These are phyloP conservation scores for Sisyra terminalis DNA, from an alignment of 2,888 invertebrate genomes.

Conservation along the genomic window DNA sequence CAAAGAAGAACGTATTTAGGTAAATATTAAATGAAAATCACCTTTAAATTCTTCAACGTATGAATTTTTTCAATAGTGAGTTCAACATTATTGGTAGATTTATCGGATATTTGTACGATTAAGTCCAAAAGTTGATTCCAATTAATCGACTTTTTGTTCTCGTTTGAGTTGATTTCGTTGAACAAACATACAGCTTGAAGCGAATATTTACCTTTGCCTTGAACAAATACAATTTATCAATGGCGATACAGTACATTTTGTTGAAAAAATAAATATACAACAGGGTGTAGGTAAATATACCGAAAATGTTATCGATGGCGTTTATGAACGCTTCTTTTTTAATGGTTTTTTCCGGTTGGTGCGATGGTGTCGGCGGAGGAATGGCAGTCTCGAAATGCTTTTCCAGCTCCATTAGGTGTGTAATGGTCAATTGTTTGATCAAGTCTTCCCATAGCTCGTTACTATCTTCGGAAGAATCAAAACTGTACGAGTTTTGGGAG, in stretches of 20 bases:
- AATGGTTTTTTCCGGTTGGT: slow-evolving; percentile 11
- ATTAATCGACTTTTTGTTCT: slow-evolving; percentile 16
- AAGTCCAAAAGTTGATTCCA: slow-evolving; percentile 23
- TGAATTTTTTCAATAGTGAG: not conserved
- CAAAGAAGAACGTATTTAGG: too few species aligned
- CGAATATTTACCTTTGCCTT: slow-evolving; percentile 20
- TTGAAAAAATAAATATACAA: not conserved
- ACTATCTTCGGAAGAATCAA: too few species aligned
- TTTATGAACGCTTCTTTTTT: slow-evolving; percentile 22
- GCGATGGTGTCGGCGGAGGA: too few species aligned
- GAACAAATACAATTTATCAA: slow-evolving; percentile 22
- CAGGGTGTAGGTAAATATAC: slow-evolving; percentile 13
- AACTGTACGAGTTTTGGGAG: too few species aligned
- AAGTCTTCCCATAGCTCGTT: too few species aligned
- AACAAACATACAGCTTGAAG: slow-evolving; percentile 21
- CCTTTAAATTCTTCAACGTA: not conserved
- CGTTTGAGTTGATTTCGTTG: slow-evolving; percentile 18
- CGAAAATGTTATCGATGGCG: slow-evolving; percentile 21
- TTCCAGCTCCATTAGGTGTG: too few species aligned
- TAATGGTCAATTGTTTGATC: too few species aligned
- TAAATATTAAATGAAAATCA: not conserved
- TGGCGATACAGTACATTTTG: not conserved
- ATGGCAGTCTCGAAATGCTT: too few species aligned
- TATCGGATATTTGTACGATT: not conserved
- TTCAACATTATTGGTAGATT: not conserved